Base-by-base conservation (phyloP, 2,888 invertebrate genomes). In the Ochropleura leucogaster region DNA sequence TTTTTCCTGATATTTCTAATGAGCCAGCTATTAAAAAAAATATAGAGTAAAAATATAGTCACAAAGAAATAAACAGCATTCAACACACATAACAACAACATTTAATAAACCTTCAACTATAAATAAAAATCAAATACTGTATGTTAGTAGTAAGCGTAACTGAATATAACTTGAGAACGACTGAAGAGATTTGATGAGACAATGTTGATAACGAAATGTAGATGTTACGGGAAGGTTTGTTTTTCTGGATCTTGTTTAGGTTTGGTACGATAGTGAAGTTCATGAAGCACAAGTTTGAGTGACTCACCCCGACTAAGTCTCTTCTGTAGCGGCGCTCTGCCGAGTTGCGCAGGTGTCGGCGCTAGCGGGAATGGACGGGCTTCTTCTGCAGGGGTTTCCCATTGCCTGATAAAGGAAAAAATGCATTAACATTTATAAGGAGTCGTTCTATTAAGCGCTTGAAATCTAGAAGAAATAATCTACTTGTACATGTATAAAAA, bases 271-370 rank as follows among this genome's bases (percentile, higher is more conserved):
- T 47, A 40, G 3, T 76, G 44, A 30, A 67, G 4, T 77, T 18
- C 30, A 60, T 20, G 53, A 3, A 7, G 18, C 5, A 14, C 0
- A 30, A 16, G 12, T 60, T 55, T 44, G 12, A 40, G 20, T n/a
- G 16, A 10, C 12, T 81, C 95, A 98, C 98, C 98, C 97, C 98
- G 97, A 90, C 98, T 98, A 89, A 98, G 98, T 89, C 99, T 97
- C 92, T 98, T 97, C 96, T 99, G 99, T 69, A 99, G 94, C 12
- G 99, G 99, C 55, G 99, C 99, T 84, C 98, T 97, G 67, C 99
- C 99, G 74, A 99, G 97, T 94, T 99, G 99, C 47, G 99, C 99
- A 5, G 99, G 99, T 1, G 99, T 99, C 0, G 99, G 99, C 62
- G 99, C 99, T 84, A 99, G 96, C 72, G 99, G 98, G 95, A 96